phyloP scores from a whole-genome alignment of 2,888 invertebrate species.

The Perizoma flavofasciatum region DNA sequence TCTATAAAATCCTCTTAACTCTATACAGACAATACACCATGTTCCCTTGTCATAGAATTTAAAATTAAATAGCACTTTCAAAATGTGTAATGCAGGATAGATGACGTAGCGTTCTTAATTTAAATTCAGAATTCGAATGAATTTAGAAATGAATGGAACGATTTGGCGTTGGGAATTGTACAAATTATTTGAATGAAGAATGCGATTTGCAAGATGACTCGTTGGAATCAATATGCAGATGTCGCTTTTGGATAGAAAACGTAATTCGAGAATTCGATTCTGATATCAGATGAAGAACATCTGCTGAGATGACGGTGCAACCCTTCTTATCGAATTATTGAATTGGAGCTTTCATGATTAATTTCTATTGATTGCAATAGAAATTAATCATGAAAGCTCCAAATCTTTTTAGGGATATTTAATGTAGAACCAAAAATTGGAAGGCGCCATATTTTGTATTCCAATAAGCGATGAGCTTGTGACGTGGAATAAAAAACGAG shows the following conservation, averaged over 20 bases:
- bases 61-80: constrained; percentile 16
- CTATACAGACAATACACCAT: constrained; percentile 9
- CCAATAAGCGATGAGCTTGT: no score
- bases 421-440: no score
- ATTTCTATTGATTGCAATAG: constrained; percentile 15
- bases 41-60: constrained; percentile 17
- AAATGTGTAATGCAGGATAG: constrained; percentile 33
- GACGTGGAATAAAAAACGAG: no score
- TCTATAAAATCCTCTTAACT: constrained; percentile 16
- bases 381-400: background rate
- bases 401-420: no score
- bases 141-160: constrained; percentile 64
- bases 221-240: constrained; percentile 37
- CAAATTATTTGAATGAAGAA: constrained; percentile 38
- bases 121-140: constrained; percentile 64
- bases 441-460: no score
- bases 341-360: background rate
- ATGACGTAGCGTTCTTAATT: constrained; percentile 47
- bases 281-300: constrained; percentile 36
- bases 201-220: constrained; percentile 38
- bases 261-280: constrained; percentile 38
- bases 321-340: constrained; percentile 27
- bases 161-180: constrained; percentile 46
- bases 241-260: constrained; percentile 25
- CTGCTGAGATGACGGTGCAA: constrained; percentile 34